Evolutionary conservation across 2,888 invertebrate species (phyloP).

Genomic region (Helleia helle): DNA sequence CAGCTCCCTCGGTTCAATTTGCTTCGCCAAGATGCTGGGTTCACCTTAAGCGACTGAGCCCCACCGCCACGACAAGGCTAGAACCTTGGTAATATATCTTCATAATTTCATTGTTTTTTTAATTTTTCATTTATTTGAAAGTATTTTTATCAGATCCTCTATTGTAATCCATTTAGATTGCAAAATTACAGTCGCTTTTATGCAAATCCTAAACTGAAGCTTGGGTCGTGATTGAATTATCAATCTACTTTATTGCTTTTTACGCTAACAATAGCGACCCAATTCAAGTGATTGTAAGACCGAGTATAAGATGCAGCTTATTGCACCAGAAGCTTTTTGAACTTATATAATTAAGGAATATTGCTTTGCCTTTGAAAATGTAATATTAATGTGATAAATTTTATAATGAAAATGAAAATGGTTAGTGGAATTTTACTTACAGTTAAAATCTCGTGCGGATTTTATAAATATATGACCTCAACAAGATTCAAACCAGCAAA

Average conservation of each 20-base stretch:
- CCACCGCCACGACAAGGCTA: too few relatives aligned
- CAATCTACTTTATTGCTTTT: constrained; percentile 11
- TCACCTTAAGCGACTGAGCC: too few relatives aligned
- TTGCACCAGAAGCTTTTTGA: constrained; percentile 41
- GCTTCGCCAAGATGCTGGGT: too few relatives aligned
- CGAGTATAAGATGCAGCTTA: constrained; percentile 36
- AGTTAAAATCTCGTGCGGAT: too few relatives aligned
- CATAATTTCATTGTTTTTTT: too few relatives aligned
- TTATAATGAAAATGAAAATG: too few relatives aligned
- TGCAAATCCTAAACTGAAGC: constrained; percentile 5
- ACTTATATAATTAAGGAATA: constrained; percentile 60
- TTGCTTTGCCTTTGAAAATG: constrained; percentile 26
- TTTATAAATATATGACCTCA: too few relatives aligned
- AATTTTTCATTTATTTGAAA: too few relatives aligned
- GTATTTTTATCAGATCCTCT: too few relatives aligned
- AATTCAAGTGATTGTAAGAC: constrained; percentile 18
- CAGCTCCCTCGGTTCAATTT: too few relatives aligned
- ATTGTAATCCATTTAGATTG: constrained; percentile 7
- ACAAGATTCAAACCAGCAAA: too few relatives aligned
- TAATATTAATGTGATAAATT: constrained; percentile 12
- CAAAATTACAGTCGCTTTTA: constrained; percentile 7
- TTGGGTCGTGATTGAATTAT: constrained; percentile 8
- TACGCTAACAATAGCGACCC: constrained; percentile 16
- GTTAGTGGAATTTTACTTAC: neutral
- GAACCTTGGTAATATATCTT: too few relatives aligned